Evolutionary conservation across 2,113 vertebrate genomes (phyloP).

Genomic region (Caranx melampygus): DNA sequence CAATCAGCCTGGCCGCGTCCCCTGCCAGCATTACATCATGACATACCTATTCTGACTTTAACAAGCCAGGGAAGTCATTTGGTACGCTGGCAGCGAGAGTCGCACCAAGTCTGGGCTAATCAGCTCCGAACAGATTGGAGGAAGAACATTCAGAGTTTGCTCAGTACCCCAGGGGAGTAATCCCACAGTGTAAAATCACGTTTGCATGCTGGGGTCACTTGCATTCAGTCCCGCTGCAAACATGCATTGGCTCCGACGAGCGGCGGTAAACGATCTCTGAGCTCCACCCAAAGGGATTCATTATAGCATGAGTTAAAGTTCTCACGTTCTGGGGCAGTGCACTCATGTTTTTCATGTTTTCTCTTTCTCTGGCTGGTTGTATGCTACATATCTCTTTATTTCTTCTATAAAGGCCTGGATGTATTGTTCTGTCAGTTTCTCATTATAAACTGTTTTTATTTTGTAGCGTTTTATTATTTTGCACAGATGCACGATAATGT

Average conservation of each 20-base stretch:
- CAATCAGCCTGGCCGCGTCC: constrained; percentile 65
- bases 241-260: constrained; percentile 34
- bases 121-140: constrained; percentile 53
- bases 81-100: constrained; percentile 51
- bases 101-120: constrained; percentile 54
- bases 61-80: constrained; percentile 56
- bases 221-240: constrained; percentile 40
- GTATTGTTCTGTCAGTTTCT: constrained; percentile 11
- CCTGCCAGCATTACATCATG: constrained; percentile 72
- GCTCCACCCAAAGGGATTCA: constrained; percentile 35
- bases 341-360: not conserved
- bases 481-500: not conserved
- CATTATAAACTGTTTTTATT: not conserved
- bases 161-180: constrained; percentile 43
- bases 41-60: constrained; percentile 69
- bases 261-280: constrained; percentile 21
- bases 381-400: not conserved
- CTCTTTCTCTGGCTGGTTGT: not conserved
- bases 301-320: constrained; percentile 16
- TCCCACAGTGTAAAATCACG: constrained; percentile 56
- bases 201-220: constrained; percentile 57
- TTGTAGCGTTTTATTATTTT: too few species aligned
- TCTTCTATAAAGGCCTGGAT: not conserved
- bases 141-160: constrained; percentile 59
- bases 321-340: constrained; percentile 22